Base-by-base conservation (phyloP, 64 coral and sea anemone genomes). In the Dendronephthya gigantea region DNA sequence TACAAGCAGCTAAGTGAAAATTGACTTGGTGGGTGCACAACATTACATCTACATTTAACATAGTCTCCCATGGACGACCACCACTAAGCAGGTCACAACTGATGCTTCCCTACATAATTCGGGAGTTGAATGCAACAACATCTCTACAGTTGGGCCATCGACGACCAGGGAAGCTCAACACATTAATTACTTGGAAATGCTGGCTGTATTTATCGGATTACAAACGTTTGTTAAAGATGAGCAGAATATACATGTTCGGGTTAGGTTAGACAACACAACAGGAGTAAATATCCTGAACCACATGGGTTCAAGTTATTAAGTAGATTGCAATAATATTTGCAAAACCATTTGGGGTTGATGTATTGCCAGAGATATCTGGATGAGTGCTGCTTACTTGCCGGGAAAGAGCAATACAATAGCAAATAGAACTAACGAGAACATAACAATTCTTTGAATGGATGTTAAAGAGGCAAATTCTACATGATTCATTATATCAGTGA, bases 371-470 rank as follows among this genome's bases (percentile, higher is more conserved):
- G 83, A 93, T 84, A 66, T 93, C 34, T 93, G 88, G 84, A 3
- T 89, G 82, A 89, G 84, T 89, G 88, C 88, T 84, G 91, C 88
- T 32, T 65, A 88, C 81, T 88, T 88, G 82, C 81, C 90, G 31
- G 86, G 86, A 25, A 55, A 32, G 43, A 84, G n/a, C 89, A 90
- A 86, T 62, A 76, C 66, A 65, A 75, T 37, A 69, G 72, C 79
- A 82, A 83, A 87, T 81, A 86, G 66, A 82, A 68, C 15, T 85
- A 62, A 75, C 83, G 83, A 55, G 40, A 50, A 79, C 47, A 49
- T 45, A 33, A 34, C 66, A 36, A 70, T 86, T 68, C 56, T 13
- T 45, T 68, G 85, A 86, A 41, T 86, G 59, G 35, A 86, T 68
- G 66, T 27, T 86, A 39, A 68, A 70, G 37, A 68, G 70, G 40